Evolutionary conservation across 2,113 vertebrate species (phyloP).

Genomic region (Carollia perspicillata): DNA sequence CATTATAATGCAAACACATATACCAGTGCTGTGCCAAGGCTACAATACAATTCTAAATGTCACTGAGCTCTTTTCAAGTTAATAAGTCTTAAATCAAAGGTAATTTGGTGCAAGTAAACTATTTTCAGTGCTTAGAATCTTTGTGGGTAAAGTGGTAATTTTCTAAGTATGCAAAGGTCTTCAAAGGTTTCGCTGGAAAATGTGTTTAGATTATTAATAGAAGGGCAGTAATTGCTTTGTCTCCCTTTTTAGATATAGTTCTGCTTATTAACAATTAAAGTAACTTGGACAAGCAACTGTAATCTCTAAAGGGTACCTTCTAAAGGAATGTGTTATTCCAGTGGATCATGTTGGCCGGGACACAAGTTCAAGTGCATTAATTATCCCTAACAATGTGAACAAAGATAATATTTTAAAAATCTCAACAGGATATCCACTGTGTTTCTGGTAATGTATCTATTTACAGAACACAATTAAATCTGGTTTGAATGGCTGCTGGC

Average conservation of each 20-base stretch:
- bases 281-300: slow-evolving; percentile 23
- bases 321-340: slow-evolving; percentile 47
- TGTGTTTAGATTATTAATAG: slow-evolving; percentile 51
- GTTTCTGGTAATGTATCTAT: slow-evolving; percentile 73
- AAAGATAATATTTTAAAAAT: slow-evolving; percentile 65
- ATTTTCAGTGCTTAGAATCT: slow-evolving; percentile 48
- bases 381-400: slow-evolving; percentile 66
- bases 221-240: slow-evolving; percentile 46
- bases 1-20: not conserved
- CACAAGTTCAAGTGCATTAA: slow-evolving; percentile 64
- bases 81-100: slow-evolving; percentile 46
- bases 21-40: not conserved
- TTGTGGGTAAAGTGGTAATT: slow-evolving; percentile 40
- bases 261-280: slow-evolving; percentile 54
- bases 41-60: not conserved
- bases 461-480: slow-evolving; percentile 70
- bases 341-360: slow-evolving; percentile 8
- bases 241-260: slow-evolving; percentile 10
- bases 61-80: slow-evolving; percentile 30
- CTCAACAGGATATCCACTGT: slow-evolving; percentile 71
- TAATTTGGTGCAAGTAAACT: slow-evolving; percentile 35
- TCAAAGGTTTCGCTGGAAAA: slow-evolving; percentile 52
- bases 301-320: slow-evolving; percentile 26
- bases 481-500: not conserved
- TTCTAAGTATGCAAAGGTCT: slow-evolving; percentile 54